A percentile compares a stretch with the other conserved stretches of the same genome.
Evolutionary conservation across 2,113 vertebrate species (phyloP).

Genomic region (Montifringilla adamsi): DNA sequence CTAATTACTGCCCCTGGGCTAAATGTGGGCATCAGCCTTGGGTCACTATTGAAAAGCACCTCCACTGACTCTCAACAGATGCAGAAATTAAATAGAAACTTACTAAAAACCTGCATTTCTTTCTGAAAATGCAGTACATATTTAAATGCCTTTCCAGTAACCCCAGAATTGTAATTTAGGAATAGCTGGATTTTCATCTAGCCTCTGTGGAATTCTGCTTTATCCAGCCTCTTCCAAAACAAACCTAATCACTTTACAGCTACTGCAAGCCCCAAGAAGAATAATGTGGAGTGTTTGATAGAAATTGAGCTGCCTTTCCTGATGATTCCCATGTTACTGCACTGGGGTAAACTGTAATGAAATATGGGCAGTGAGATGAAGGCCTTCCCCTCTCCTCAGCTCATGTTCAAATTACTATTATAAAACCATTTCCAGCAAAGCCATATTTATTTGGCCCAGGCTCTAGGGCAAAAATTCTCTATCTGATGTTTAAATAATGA

Average conservation of each 20-base stretch:
- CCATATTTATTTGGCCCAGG: constrained; percentile 31
- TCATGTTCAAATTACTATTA: constrained; percentile 23
- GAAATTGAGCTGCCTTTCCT: not conserved
- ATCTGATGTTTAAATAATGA: constrained; percentile 53
- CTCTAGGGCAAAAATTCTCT: constrained; percentile 31
- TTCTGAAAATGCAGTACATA: not conserved
- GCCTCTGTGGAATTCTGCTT: not conserved
- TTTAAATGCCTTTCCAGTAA: not conserved
- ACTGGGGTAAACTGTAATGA: not conserved
- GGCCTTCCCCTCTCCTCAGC: not conserved
- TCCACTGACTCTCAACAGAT: not conserved
- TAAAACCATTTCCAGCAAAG: constrained; percentile 28
- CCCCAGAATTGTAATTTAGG: not conserved
- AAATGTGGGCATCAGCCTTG: not conserved
- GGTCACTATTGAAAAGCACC: not conserved
- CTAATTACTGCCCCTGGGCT: not conserved
- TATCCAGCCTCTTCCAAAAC: not conserved
- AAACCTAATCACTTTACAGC: not conserved
- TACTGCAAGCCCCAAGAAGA: not conserved
- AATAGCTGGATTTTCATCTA: not conserved
- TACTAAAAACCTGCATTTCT: not conserved
- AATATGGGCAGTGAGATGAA: not conserved
- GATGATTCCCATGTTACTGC: not conserved
- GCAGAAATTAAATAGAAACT: not conserved
- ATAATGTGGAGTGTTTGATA: not conserved